Percentiles rank a stretch among this genome's conserved stretches.
Evolutionary conservation across 2,113 vertebrate species (phyloP).

Genomic region (Urocolius indicus): DNA sequence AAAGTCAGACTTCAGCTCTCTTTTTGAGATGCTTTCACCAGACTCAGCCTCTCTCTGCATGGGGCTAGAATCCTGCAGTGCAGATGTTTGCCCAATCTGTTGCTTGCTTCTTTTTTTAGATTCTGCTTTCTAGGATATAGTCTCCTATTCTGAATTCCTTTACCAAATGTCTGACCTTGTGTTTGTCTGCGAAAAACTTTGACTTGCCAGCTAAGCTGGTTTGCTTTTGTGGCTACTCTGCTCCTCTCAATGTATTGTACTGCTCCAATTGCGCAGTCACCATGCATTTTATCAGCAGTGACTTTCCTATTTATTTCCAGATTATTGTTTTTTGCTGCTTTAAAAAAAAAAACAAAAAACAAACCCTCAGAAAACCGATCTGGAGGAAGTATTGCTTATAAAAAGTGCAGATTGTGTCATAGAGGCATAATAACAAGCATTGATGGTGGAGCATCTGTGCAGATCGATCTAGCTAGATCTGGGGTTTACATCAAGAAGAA

Average conservation of each 20-base stretch:
- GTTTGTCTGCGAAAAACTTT: background rate
- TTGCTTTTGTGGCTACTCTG: background rate
- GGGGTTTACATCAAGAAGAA: background rate
- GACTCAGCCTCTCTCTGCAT: background rate
- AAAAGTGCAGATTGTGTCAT: background rate
- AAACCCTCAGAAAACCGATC: background rate
- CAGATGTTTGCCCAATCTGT: background rate
- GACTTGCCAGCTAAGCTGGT: background rate
- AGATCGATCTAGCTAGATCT: background rate
- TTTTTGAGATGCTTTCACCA: background rate
- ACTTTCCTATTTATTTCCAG: background rate
- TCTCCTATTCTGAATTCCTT: background rate
- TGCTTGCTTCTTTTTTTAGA: background rate
- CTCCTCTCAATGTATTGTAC: background rate
- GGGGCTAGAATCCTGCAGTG: background rate
- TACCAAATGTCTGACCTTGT: background rate
- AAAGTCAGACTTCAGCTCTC: background rate
- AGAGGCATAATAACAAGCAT: background rate
- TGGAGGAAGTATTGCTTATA: background rate
- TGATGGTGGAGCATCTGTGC: background rate
- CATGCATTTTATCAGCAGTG: background rate
- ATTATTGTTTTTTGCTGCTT: background rate
- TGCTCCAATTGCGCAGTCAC: background rate
- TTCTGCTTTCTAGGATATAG: background rate
- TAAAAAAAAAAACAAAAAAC: no score